A percentile compares a stretch with the other conserved stretches of the same genome.
Evolutionary conservation across 2,888 invertebrate genomes (phyloP).

Genomic region (Eupithecia exiguata): DNA sequence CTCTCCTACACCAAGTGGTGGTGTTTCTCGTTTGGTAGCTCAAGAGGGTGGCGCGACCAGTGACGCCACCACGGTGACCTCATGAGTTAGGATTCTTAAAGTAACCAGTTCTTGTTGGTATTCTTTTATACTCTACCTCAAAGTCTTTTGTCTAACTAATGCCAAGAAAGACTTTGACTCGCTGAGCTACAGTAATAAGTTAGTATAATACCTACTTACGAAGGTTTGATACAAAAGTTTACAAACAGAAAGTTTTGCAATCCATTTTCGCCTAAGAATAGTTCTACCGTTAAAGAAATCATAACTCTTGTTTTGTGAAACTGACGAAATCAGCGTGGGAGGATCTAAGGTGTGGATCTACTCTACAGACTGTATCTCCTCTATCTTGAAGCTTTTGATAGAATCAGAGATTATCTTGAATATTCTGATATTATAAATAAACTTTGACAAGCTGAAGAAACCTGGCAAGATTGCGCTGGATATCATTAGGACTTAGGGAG

Average conservation of each 20-base stretch:
- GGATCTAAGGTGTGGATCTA: slow-evolving; percentile 15
- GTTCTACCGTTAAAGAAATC: slow-evolving; percentile 25
- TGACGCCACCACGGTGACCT: too few species aligned
- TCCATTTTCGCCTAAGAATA: slow-evolving; percentile 18
- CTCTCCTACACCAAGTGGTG: too few species aligned
- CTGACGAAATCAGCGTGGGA: slow-evolving; percentile 40
- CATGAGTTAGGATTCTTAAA: too few species aligned
- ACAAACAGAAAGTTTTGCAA: not conserved
- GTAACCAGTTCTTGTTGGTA: too few species aligned
- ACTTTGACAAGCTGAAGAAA: too few species aligned
- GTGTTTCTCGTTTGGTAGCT: too few species aligned
- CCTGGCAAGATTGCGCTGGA: too few species aligned
- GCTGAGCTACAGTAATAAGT: not conserved
- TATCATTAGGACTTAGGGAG: too few species aligned
- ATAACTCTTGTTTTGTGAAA: slow-evolving; percentile 33
- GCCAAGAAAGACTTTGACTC: not conserved
- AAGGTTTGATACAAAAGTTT: not conserved
- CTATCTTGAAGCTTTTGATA: not conserved
- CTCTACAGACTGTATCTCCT: slow-evolving; percentile 10
- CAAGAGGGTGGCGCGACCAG: too few species aligned
- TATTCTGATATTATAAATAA: too few species aligned
- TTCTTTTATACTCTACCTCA: too few species aligned
- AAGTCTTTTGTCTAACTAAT: too few species aligned
- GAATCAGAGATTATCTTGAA: not conserved
- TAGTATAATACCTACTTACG: not conserved